Conservation (phyloP, 2,888 invertebrate genomes). For the Dromius quadrimaculatus region DNA sequence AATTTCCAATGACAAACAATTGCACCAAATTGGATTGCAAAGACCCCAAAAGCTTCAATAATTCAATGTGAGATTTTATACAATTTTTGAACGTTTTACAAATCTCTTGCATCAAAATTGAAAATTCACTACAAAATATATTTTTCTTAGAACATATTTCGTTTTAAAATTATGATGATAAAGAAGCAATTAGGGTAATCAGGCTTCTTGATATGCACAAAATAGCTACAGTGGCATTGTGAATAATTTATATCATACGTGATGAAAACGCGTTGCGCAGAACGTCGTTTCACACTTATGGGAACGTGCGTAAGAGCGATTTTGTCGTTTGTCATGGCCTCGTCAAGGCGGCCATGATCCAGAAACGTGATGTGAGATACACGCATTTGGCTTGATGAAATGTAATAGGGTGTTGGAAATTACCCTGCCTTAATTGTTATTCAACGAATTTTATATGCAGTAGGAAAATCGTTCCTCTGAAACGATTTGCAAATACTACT, state of each 20-base stretch:
- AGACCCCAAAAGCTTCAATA: no score
- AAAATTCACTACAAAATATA: no score
- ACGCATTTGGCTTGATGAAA: conserved; percentile 7
- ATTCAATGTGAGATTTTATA: no score
- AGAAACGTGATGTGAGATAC: conserved; percentile 10
- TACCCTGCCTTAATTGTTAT: background rate
- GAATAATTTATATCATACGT: conserved; percentile 22
- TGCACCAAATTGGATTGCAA: no score
- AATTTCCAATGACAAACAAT: no score
- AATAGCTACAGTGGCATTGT: background rate
- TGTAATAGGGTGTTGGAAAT: conserved; percentile 3
- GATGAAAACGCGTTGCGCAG: background rate
- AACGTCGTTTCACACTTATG: conserved; percentile 14
- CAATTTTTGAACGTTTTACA: no score
- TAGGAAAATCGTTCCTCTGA: background rate
- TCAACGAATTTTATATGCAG: background rate
- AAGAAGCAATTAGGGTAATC: no score
- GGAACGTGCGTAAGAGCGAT: conserved; percentile 22
- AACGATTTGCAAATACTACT: no score
- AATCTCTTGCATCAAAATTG: no score
- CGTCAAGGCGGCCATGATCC: conserved; percentile 3
- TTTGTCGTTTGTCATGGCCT: conserved; percentile 10
- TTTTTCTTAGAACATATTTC: no score
- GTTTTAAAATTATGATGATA: no score
- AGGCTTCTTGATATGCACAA: conserved; percentile 1